Conservation (phyloP, 2,888 invertebrate genomes). For the Pocota personata region DNA sequence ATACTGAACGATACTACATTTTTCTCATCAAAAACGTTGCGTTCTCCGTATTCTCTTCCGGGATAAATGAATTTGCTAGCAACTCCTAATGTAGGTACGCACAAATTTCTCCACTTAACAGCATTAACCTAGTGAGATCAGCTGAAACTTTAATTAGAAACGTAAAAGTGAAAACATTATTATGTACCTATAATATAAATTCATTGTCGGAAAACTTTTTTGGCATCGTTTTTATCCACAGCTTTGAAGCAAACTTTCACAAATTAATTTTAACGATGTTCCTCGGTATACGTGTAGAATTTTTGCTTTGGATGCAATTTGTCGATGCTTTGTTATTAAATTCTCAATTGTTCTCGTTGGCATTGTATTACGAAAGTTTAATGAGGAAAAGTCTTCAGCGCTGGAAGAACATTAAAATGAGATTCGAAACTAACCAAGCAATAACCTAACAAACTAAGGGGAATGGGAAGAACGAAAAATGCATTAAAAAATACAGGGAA, state of each 20-base stretch:
- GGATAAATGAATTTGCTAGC: no score
- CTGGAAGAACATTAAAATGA: background rate
- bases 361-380: slow-evolving; percentile 7
- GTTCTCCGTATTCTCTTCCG: no score
- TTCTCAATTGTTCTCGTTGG: slow-evolving; percentile 23
- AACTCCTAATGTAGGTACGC: no score
- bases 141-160: no score
- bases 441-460: background rate
- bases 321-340: slow-evolving; percentile 25
- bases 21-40: no score
- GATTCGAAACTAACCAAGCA: background rate
- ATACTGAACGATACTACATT: no score
- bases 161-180: no score
- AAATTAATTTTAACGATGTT: background rate
- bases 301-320: slow-evolving; percentile 12
- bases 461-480: background rate
- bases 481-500: background rate
- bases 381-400: slow-evolving; percentile 7
- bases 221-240: background rate
- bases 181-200: no score
- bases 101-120: no score
- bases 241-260: background rate
- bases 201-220: background rate
- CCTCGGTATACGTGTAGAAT: background rate
- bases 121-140: no score